These are phyloP conservation scores for Schlechtendalia chinensis DNA, from an alignment of 1,140 invertebrate genomes.

Conservation along the genomic window DNA sequence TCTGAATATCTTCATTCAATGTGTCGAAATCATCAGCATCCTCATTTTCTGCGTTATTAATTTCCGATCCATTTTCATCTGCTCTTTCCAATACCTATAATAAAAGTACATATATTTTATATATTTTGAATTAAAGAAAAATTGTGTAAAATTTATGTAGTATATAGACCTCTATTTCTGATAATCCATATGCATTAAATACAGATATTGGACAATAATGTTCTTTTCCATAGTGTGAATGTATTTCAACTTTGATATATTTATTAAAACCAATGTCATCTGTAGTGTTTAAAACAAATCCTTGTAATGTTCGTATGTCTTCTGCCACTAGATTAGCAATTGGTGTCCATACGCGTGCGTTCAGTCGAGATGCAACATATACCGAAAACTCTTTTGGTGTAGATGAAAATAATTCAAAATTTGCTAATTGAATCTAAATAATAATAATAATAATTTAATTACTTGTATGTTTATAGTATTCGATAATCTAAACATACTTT, in stretches of 20 bases:
- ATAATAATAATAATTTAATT: slow-evolving; percentile 51
- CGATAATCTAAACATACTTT: slow-evolving; percentile 58
- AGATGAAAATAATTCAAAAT: slow-evolving; percentile 97
- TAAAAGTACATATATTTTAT: not conserved
- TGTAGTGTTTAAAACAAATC: slow-evolving; percentile 74
- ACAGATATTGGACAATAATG: slow-evolving; percentile 96
- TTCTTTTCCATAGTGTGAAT: slow-evolving; percentile 91
- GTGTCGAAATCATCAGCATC: slow-evolving; percentile 66
- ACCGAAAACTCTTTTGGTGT: slow-evolving; percentile 87
- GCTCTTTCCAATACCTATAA: slow-evolving; percentile 66
- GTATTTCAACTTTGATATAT: slow-evolving; percentile 87
- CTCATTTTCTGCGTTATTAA: slow-evolving; percentile 61
- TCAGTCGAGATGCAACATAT: slow-evolving; percentile 85
- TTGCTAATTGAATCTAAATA: slow-evolving; percentile 85
- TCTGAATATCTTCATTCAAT: slow-evolving; percentile 57
- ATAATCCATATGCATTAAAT: slow-evolving; percentile 87
- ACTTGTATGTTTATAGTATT: not conserved
- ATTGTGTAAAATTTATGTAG: no score
- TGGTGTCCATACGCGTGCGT: slow-evolving; percentile 85
- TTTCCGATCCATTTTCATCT: slow-evolving; percentile 54
- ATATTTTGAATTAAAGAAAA: no score
- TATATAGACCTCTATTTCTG: slow-evolving; percentile 75
- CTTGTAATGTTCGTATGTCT: slow-evolving; percentile 84
- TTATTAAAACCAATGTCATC: slow-evolving; percentile 75
- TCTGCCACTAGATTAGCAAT: slow-evolving; percentile 84